Evolutionary conservation across 2,888 invertebrate genomes (phyloP).

Genomic region (Marasmarcha lunaedactyla): DNA sequence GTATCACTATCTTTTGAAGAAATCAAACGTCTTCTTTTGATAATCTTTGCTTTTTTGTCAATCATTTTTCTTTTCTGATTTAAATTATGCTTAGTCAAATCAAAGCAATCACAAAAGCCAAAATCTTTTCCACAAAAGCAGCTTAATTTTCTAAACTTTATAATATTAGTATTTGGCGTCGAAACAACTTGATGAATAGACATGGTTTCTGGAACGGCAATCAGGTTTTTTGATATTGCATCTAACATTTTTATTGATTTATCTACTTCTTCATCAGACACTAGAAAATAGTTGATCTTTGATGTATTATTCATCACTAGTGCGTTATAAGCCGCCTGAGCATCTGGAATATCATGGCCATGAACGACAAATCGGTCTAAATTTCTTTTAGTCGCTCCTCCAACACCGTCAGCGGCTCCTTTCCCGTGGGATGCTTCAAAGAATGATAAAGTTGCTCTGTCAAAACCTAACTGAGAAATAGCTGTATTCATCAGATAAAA

Average conservation of each 20-base stretch:
- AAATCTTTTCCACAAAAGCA: slow-evolving; percentile 8
- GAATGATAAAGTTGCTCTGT: slow-evolving; percentile 15
- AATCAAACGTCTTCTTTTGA: slow-evolving; percentile 8
- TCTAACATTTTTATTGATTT: background rate
- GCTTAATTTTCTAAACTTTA: slow-evolving; percentile 7
- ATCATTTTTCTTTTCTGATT: slow-evolving; percentile 7
- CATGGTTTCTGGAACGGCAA: slow-evolving; percentile 8
- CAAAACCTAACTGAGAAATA: slow-evolving; percentile 12
- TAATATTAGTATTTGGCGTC: slow-evolving; percentile 5
- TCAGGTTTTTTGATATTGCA: slow-evolving; percentile 4
- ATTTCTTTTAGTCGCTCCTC: no score
- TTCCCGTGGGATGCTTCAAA: slow-evolving; percentile 18
- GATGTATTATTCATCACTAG: slow-evolving; percentile 1
- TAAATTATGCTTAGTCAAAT: slow-evolving; percentile 8
- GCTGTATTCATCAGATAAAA: slow-evolving; percentile 14
- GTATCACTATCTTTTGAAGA: slow-evolving; percentile 6
- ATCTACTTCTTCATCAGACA: background rate
- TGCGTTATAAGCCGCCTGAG: slow-evolving; percentile 10
- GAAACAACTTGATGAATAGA: slow-evolving; percentile 4
- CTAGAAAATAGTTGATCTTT: slow-evolving; percentile 1
- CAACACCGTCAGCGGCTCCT: slow-evolving; percentile 20
- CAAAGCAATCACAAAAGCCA: slow-evolving; percentile 8
- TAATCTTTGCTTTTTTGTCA: slow-evolving; percentile 3
- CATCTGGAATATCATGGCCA: slow-evolving; percentile 15
- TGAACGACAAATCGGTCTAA: slow-evolving; percentile 15